These are phyloP conservation scores for Amblyopsis hoosieri DNA, from an alignment of 2,797 vertebrate genomes.

Conservation along the genomic window DNA sequence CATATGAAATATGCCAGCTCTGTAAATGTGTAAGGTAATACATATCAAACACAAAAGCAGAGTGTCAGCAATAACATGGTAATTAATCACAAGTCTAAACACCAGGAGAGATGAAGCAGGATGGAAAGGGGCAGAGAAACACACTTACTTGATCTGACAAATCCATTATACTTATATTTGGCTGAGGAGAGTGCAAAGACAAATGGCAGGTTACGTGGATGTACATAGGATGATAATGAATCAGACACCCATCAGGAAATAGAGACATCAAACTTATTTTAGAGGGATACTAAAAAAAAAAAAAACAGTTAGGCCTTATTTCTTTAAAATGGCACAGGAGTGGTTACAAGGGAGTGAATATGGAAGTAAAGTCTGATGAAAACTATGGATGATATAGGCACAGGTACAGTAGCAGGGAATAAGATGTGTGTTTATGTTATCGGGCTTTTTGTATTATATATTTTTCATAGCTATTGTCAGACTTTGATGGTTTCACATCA, in stretches of 20 bases:
- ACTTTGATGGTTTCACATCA: conserved; percentile 18
- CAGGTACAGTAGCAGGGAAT: conserved; percentile 14
- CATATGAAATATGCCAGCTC: conserved; percentile 51
- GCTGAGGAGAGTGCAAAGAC: conserved; percentile 85
- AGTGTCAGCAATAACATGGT: conserved; percentile 44
- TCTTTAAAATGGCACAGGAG: conserved; percentile 14
- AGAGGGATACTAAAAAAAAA: conserved; percentile 47
- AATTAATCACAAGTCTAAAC: conserved; percentile 58
- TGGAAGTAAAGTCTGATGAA: conserved; percentile 21
- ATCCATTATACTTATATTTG: conserved; percentile 89
- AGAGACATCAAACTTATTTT: conserved; percentile 61
- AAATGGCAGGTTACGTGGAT: conserved; percentile 81
- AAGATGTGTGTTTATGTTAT: conserved; percentile 49
- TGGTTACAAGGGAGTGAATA: conserved; percentile 16
- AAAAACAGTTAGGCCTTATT: conserved; percentile 32
- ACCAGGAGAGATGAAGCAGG: conserved; percentile 55
- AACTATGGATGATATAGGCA: conserved; percentile 38
- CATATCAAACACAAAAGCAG: conserved; percentile 57
- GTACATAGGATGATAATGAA: conserved; percentile 69
- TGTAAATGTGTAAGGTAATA: conserved; percentile 49
- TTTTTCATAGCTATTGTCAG: conserved; percentile 14
- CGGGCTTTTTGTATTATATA: conserved; percentile 18
- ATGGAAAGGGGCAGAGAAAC: conserved; percentile 72
- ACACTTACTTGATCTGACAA: conserved; percentile 87
- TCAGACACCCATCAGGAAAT: conserved; percentile 66